Percentiles rank a stretch among this genome's conserved stretches.
These are phyloP conservation scores for Spodoptera picta DNA, from an alignment of 2,888 invertebrate genomes.

Conservation along the genomic window DNA sequence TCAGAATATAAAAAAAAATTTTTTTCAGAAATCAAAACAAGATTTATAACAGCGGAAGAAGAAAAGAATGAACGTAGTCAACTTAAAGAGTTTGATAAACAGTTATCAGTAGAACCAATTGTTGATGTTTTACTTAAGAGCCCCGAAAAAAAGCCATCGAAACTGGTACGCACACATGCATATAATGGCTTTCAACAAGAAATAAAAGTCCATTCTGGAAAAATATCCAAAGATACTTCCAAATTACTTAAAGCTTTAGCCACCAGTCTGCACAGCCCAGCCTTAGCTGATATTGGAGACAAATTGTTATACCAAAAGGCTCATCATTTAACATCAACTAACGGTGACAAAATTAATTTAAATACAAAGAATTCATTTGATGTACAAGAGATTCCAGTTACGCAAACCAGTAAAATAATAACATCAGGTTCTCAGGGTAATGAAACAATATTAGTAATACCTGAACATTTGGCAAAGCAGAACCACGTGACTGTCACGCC, in stretches of 20 bases:
- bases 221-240: slow-evolving; percentile 16
- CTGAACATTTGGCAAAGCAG: not conserved
- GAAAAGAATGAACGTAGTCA: slow-evolving; percentile 4
- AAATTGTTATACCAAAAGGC: not conserved
- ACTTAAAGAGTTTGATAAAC: slow-evolving; percentile 22
- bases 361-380: not conserved
- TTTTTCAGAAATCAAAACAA: slow-evolving; percentile 22
- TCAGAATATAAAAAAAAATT: too few species aligned
- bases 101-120: slow-evolving; percentile 20
- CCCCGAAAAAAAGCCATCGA: slow-evolving; percentile 12
- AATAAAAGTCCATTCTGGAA: slow-evolving; percentile 31
- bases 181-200: slow-evolving; percentile 45
- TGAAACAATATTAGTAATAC: slow-evolving; percentile 30
- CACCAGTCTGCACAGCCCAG: slow-evolving; percentile 11
- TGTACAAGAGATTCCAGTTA: not conserved
- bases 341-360: not conserved
- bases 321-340: not conserved
- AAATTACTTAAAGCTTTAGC: slow-evolving; percentile 27
- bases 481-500: slow-evolving; percentile 8
- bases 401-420: slow-evolving; percentile 21
- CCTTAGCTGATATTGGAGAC: slow-evolving; percentile 23
- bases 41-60: not conserved
- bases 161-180: slow-evolving; percentile 20
- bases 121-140: slow-evolving; percentile 13
- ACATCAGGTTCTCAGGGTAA: slow-evolving; percentile 29